phyloP scores from a whole-genome alignment of 2,113 vertebrate genomes.

The Megatriorchis doriae region DNA sequence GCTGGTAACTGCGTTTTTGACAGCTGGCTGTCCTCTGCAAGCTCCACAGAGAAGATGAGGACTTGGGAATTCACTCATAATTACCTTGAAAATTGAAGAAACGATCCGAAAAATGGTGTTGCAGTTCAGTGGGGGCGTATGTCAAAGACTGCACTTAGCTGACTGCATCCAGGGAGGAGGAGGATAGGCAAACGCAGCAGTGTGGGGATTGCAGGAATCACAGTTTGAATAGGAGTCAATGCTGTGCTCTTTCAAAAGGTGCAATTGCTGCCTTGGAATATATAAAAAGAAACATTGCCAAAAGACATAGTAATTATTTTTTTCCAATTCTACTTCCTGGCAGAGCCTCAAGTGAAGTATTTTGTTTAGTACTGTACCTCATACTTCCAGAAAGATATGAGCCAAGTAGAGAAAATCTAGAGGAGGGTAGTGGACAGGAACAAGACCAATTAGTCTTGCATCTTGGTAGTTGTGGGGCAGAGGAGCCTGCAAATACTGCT shows the following conservation, averaged over 20 bases:
- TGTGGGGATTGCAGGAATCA: accelerated
- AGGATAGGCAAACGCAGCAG: background rate
- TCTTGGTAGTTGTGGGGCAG: accelerated
- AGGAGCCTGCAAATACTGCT: background rate
- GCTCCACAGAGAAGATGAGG: accelerated
- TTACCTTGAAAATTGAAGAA: background rate
- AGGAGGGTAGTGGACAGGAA: background rate
- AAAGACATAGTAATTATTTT: background rate
- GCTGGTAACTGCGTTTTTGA: background rate
- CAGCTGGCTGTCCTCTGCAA: background rate
- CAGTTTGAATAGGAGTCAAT: background rate
- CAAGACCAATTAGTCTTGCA: accelerated
- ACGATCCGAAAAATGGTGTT: accelerated
- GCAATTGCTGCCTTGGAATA: background rate
- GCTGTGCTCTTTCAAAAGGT: background rate
- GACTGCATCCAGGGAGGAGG: background rate
- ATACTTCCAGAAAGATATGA: background rate
- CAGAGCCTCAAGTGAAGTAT: background rate
- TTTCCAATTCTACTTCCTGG: background rate
- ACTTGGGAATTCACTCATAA: background rate
- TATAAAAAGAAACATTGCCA: background rate
- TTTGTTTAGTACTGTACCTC: background rate
- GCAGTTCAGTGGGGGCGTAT: background rate
- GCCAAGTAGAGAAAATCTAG: background rate
- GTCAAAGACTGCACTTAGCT: background rate